Conservation (phyloP, 2,113 vertebrate genomes). For the Microtus pennsylvanicus region DNA sequence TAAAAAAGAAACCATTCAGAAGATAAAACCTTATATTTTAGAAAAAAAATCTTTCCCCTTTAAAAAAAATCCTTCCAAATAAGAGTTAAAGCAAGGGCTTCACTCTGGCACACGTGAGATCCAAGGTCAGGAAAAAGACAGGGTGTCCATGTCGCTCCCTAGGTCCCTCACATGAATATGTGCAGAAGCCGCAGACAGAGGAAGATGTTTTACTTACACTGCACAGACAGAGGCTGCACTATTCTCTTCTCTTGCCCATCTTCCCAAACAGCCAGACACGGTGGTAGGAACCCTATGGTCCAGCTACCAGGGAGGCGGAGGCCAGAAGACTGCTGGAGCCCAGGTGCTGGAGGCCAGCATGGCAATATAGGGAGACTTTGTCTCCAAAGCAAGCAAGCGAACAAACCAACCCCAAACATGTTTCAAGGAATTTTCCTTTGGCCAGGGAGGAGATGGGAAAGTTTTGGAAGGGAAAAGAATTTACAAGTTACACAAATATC, state of each 20-base stretch:
- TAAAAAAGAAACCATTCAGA: constrained; percentile 67
- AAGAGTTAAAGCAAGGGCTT: constrained; percentile 56
- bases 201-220: constrained; percentile 25
- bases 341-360: neutral
- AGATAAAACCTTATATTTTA: constrained; percentile 70
- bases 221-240: neutral
- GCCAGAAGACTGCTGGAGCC: neutral
- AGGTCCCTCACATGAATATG: neutral
- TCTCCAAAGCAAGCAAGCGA: neutral
- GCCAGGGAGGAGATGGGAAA: neutral
- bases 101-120: neutral
- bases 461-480: constrained; percentile 63
- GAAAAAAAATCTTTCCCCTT: constrained; percentile 20
- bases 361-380: neutral
- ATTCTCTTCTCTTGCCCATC: neutral
- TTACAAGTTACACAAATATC: constrained; percentile 39
- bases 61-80: constrained; percentile 69
- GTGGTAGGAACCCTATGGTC: neutral
- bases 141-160: neutral
- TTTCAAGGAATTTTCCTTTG: constrained; percentile 55
- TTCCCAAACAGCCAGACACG: neutral
- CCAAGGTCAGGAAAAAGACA: constrained; percentile 45
- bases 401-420: neutral
- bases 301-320: neutral
- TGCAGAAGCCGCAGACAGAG: constrained; percentile 15